phyloP scores from a whole-genome alignment of 2,888 invertebrate species.

The Leptopilina drosophilae region DNA sequence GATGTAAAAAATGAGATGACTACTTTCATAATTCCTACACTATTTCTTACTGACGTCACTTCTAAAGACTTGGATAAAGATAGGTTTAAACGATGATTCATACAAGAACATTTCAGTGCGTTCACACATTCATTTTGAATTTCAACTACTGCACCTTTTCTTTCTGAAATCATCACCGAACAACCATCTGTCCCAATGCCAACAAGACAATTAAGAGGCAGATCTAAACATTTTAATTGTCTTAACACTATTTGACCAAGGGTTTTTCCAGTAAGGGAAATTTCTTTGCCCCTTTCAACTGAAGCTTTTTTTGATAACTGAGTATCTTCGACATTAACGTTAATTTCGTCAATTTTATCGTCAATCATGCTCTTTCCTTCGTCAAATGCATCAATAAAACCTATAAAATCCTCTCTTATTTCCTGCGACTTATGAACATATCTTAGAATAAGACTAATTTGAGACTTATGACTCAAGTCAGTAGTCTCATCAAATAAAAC shows the following conservation, averaged over 20 bases:
- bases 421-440: constrained; percentile 43
- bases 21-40: constrained; percentile 47
- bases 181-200: constrained; percentile 47
- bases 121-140: constrained; percentile 42
- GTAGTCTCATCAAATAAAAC: constrained; percentile 54
- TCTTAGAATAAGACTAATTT: constrained; percentile 48
- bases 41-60: constrained; percentile 41
- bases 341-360: not conserved
- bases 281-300: no score
- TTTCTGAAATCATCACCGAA: constrained; percentile 44
- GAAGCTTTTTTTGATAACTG: not conserved
- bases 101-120: constrained; percentile 42
- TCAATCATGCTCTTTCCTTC: not conserved
- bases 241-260: constrained; percentile 1
- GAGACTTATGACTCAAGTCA: constrained; percentile 48
- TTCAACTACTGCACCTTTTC: constrained; percentile 42
- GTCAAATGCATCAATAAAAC: constrained; percentile 45
- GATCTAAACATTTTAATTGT: constrained; percentile 29
- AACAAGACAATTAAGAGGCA: constrained; percentile 42
- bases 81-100: constrained; percentile 46
- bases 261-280: not conserved
- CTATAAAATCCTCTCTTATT: constrained; percentile 47
- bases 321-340: no score
- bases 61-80: constrained; percentile 42
- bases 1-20: constrained; percentile 42